phyloP scores from a whole-genome alignment of 2,888 invertebrate species.

The Torymus auratus region DNA sequence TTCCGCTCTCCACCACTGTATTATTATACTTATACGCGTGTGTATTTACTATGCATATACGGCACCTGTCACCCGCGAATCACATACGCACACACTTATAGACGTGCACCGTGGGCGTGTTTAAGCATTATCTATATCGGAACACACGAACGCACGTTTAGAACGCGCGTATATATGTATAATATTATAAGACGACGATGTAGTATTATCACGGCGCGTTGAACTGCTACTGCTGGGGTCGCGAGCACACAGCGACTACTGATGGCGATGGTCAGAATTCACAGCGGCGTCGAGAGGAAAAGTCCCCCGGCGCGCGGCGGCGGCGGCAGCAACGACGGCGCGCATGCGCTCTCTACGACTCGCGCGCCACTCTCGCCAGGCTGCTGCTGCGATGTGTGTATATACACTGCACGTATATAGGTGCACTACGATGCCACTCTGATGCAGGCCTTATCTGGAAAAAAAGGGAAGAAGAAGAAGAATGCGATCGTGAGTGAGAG shows the following conservation, averaged over 20 bases:
- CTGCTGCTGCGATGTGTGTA: neutral
- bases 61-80: too few species aligned
- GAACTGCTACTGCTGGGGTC: neutral
- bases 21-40: too few species aligned
- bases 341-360: slow-evolving; percentile 59
- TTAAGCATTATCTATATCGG: too few species aligned
- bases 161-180: too few species aligned
- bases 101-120: too few species aligned
- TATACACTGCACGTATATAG: neutral
- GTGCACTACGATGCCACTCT: neutral
- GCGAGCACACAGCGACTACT: slow-evolving; percentile 49
- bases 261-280: slow-evolving; percentile 32
- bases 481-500: neutral
- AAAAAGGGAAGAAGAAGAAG: neutral
- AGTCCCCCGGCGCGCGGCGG: slow-evolving; percentile 57
- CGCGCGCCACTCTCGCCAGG: slow-evolving; percentile 31
- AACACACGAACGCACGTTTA: too few species aligned
- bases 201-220: too few species aligned
- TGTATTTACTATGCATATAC: too few species aligned
- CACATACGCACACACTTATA: too few species aligned
- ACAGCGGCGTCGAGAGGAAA: slow-evolving; percentile 52
- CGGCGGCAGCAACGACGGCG: slow-evolving; percentile 11
- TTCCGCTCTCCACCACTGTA: too few species aligned
- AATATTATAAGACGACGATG: too few species aligned
- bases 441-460: neutral